Percentiles rank a stretch among this genome's conserved stretches.
Conservation (phyloP, 2,113 vertebrate species). For the Tetraodon nigroviridis region DNA sequence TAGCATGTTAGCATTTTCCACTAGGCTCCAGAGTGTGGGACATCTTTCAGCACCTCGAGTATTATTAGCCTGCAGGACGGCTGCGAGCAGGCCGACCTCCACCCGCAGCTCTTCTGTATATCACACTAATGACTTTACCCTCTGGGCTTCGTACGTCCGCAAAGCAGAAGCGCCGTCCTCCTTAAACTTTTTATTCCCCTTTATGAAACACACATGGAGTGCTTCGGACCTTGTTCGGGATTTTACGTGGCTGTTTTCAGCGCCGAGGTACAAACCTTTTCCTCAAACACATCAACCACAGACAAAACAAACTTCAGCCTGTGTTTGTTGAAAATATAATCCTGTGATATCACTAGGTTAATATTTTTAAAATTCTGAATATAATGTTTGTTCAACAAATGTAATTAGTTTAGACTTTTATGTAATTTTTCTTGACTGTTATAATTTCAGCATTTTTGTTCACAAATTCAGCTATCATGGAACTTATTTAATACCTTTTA, state of each 20-base stretch:
- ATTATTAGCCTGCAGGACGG: too few species aligned
- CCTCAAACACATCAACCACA: slow-evolving; percentile 29
- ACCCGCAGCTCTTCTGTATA: slow-evolving; percentile 7
- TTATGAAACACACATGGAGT: slow-evolving; percentile 21
- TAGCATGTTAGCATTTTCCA: too few species aligned
- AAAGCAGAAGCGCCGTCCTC: slow-evolving; percentile 39
- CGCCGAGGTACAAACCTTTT: slow-evolving; percentile 39
- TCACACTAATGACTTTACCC: slow-evolving; percentile 58
- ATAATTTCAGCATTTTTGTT: too few species aligned
- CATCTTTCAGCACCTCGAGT: too few species aligned
- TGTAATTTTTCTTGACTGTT: too few species aligned
- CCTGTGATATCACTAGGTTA: not conserved
- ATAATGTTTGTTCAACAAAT: too few species aligned
- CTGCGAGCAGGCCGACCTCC: slow-evolving; percentile 34
- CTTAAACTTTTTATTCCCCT: slow-evolving; percentile 36
- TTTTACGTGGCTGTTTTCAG: slow-evolving; percentile 42
- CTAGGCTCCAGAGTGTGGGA: too few species aligned
- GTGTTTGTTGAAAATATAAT: slow-evolving; percentile 31
- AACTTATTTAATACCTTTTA: too few species aligned
- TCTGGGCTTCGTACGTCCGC: slow-evolving; percentile 45
- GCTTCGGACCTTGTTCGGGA: slow-evolving; percentile 37
- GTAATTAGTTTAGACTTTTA: too few species aligned
- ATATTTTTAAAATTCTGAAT: slow-evolving; percentile 1
- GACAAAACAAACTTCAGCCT: slow-evolving; percentile 38
- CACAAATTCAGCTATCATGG: too few species aligned